These are phyloP conservation scores for Danio aesculapii DNA, from an alignment of 2,797 vertebrate genomes.

Conservation along the genomic window DNA sequence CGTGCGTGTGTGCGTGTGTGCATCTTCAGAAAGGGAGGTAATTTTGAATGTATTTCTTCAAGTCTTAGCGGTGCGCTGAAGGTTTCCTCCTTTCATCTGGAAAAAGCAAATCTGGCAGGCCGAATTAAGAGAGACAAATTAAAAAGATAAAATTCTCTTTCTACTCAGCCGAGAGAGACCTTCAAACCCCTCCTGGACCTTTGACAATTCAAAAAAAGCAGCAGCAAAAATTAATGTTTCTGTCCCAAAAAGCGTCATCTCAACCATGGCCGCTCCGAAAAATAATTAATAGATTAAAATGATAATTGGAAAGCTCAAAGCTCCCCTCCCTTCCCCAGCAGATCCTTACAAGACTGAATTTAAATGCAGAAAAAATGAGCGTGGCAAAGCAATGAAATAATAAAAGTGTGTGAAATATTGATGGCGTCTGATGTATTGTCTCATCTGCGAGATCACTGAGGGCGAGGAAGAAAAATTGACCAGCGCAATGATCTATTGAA, in stretches of 20 bases:
- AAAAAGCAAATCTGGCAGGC: slow-evolving; percentile 51
- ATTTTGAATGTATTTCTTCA: slow-evolving; percentile 50
- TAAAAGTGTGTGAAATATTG: slow-evolving; percentile 49
- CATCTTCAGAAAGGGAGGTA: slow-evolving; percentile 30
- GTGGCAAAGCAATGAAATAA: neutral
- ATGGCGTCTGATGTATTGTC: slow-evolving; percentile 45
- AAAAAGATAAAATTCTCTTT: slow-evolving; percentile 65
- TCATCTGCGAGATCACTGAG: slow-evolving; percentile 38
- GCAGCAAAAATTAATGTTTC: slow-evolving; percentile 36
- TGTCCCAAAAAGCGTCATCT: slow-evolving; percentile 39
- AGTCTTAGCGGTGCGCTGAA: slow-evolving; percentile 45
- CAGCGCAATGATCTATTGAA: slow-evolving; percentile 35
- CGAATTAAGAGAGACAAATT: slow-evolving; percentile 61
- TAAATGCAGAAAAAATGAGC: slow-evolving; percentile 21
- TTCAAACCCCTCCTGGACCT: slow-evolving; percentile 47
- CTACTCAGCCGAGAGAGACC: slow-evolving; percentile 51
- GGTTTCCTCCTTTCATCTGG: slow-evolving; percentile 52
- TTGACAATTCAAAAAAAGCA: slow-evolving; percentile 48
- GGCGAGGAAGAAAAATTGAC: slow-evolving; percentile 35
- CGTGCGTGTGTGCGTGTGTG: no score
- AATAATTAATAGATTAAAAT: slow-evolving; percentile 54
- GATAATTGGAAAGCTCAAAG: slow-evolving; percentile 45
- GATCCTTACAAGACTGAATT: neutral
- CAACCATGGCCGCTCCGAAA: neutral
- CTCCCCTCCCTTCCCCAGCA: neutral